Percentiles rank a stretch among this genome's conserved stretches.
These are phyloP conservation scores for Physeter macrocephalus DNA, from an alignment of 2,113 vertebrate genomes.

Conservation along the genomic window DNA sequence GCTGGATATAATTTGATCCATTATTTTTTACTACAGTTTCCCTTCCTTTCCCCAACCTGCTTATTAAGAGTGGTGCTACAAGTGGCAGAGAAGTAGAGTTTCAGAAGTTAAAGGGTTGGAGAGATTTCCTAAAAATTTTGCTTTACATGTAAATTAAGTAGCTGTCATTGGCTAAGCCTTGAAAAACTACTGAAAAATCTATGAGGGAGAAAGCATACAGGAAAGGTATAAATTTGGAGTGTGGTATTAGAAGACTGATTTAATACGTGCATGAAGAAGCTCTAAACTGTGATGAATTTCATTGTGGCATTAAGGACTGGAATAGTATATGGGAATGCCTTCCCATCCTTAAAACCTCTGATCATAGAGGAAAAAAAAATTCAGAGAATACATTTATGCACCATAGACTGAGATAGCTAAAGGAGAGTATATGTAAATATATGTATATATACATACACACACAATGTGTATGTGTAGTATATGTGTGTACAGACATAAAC, in stretches of 20 bases:
- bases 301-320: background rate
- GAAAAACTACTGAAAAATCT: background rate
- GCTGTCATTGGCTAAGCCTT: background rate
- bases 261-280: background rate
- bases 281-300: background rate
- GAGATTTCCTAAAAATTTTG: background rate
- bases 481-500: background rate
- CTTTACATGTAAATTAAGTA: background rate
- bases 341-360: background rate
- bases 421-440: too few relatives aligned
- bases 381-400: background rate
- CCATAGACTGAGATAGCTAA: background rate
- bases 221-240: background rate
- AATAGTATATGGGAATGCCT: background rate
- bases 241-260: background rate
- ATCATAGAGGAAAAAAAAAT: background rate
- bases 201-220: background rate
- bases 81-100: background rate
- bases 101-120: background rate
- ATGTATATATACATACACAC: background rate
- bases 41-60: background rate
- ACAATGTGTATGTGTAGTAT: background rate
- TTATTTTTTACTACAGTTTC: background rate
- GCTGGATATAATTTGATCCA: background rate
- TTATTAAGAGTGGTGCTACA: background rate